Base-by-base conservation (phyloP, 2,888 invertebrate species). In the Lasioglossum zephyrum region DNA sequence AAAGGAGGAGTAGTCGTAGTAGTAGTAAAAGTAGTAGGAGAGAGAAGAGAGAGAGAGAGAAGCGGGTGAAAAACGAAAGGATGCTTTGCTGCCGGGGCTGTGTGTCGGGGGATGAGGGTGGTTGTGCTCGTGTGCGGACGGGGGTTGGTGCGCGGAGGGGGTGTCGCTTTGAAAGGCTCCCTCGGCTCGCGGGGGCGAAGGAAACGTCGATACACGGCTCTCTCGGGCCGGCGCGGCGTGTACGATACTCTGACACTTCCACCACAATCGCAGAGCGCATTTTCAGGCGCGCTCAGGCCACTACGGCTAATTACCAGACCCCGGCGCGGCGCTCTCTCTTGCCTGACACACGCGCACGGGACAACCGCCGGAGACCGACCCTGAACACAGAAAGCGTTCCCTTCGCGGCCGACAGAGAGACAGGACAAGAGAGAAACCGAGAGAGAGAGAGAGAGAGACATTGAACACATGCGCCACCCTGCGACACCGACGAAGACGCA, bases 241-340 rank as follows among this genome's bases (percentile, higher is more conserved):
- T 86, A 90, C 90, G 90, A 92, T 91, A 92, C 91, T 66, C 66
- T 82, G 89, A 91, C 92, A 91, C 92, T 90, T 91, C 87, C 88
- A 89, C 90, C 90, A 93, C 93, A 85, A 84, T 86, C 81, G 79
- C 73, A 79, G 79, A 78, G 92, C 90, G 92, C 92, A 93, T 94
- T 93, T 94, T 93, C 92, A 93, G 89, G 92, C 92, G 93, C 92
- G 90, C 90, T 84, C 89, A 90, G 90, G 90, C 92, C 91, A 91
- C 93, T 92, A 92, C 88, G 87, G 93, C 93, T 93, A 93, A 93
- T 93, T 93, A 92, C 92, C 91, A 82, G 90, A 88, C 86, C 86
- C 84, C 81, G 77, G 87, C 44, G 44, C 44, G 44, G 44, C 80
- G 36, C 60, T 60, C 60, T 60, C 60, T 60, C 60, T 60, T 26